Evolutionary conservation across 2,888 invertebrate genomes (phyloP), one percentile per base, ranked within the genome.

Genomic region (Ophion slaviceki): DNA sequence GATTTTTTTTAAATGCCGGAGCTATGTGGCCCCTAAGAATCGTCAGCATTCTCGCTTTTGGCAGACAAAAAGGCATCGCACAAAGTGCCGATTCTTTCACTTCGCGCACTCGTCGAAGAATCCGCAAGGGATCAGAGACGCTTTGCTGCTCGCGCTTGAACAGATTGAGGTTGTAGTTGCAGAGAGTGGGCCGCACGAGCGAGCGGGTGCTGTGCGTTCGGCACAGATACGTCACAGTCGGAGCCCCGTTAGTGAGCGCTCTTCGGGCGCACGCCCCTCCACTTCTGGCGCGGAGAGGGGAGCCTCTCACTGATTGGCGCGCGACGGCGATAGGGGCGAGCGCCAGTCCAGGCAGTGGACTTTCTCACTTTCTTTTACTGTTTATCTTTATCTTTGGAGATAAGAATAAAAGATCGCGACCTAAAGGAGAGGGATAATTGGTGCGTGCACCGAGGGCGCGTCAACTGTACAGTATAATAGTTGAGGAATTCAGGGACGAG

Each of bases 111-210:
- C n/a, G 28, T 10, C 1, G 28, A 61, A 70, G 36, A 70, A 61
- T 68, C 70, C 61, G 40, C 68, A 62, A 70, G 47, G 59, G 62
- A 70, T n/a, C 45, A n/a, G 62, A 67, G 47, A 77, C 66, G 20
- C 76, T 17, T 68, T 61, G 72, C 66, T 76, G 64, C 82, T 75
- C 62, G 71, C 67, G 85, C 59, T 82, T 57, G 64, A 76, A 70
- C 32, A 68, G 78, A 68, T 78, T 32, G 78, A 64, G 70, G 74
- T 71, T 79, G 74, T 53, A 70, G 74, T 71, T 70, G 62, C 70
- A 59, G 62, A 82, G 79, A 82, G 81, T 78, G 78, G 81, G 66
- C 70, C 72, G 78, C 61, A 68, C 70, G 70, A 76, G 84, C 70
- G 72, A 77, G 72, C 76, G 76, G 80, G 80, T 72, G 40, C 77